Base-by-base conservation (phyloP, 1,140 invertebrate genomes). In the Bombus pascuorum region DNA sequence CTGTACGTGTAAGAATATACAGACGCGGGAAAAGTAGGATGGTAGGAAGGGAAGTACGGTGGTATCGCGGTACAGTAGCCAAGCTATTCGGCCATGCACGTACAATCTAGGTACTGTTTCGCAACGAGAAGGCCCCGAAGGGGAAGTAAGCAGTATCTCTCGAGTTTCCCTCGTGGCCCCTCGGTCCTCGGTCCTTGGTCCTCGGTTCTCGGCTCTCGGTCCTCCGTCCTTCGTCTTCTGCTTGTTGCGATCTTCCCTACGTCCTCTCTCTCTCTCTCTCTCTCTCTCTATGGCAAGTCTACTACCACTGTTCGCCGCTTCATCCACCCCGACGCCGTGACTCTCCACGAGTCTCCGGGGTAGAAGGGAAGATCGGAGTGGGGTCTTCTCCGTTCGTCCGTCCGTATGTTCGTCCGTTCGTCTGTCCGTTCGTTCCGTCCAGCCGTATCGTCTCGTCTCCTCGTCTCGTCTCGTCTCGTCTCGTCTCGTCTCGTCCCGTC, bases 401-500 rank as follows among this genome's bases (percentile, higher is more conserved):
- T 90, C 57, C 90, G 87, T 89, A 80, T 42, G 25, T 90, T 75
- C 89, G 86, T 87, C 78, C 62, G 90, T 68, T 78, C 86, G 83
- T 80, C 37, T 44, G 62, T 93, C 91, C 91, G 91, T 92, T 93
- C 92, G 93, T 94, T 92, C 94, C 90, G 93, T 89, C 85, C 81
- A 37, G 32, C 34, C 78, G 78, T 86, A 74, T 83, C 80, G 80
- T 85, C 37, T 37, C 37, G 37, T 86, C 70, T 81, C 76, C 87
- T 87, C 74, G 88, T 87, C 87, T 84, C 86, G 47, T 81, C 72
- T 83, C 78, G 74, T 76, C 71, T 87, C 88, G 62, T 83, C 72
- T 59, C 81, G 37, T 86, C 93, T 91, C 91, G 92, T 93, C 92
- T 94, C 90, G 93, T 89, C 85, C 92, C 92, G 92, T 95, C 93